phyloP scores from a whole-genome alignment of 2,888 invertebrate genomes.

The Octonoba sinensis region DNA sequence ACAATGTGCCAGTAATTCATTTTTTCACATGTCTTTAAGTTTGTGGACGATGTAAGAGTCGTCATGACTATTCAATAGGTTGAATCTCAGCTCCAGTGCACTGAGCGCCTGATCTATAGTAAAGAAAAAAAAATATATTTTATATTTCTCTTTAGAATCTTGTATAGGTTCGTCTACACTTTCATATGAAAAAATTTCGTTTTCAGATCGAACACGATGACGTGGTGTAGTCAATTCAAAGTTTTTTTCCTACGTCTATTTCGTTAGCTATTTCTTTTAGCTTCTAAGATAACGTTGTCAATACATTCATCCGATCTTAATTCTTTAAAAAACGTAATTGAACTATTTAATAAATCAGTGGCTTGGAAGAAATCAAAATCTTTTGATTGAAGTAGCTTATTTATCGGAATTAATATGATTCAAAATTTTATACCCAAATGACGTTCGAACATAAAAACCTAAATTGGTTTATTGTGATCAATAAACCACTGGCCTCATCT shows the following conservation, averaged over 20 bases:
- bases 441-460: slow-evolving; percentile 2
- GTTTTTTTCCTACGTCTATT: neutral
- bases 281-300: slow-evolving; percentile 8
- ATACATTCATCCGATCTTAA: neutral
- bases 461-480: neutral
- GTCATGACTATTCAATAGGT: slow-evolving; percentile 6
- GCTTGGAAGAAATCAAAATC: neutral
- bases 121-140: neutral
- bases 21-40: slow-evolving; percentile 6
- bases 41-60: neutral
- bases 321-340: neutral
- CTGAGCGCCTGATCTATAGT: neutral
- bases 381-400: slow-evolving; percentile 2
- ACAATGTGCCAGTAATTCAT: slow-evolving; percentile 7
- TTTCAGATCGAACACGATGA: neutral
- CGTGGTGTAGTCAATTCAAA: neutral
- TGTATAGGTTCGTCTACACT: neutral
- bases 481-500: slow-evolving; percentile 4
- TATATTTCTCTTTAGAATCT: slow-evolving; percentile 1
- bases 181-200: neutral
- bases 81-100: slow-evolving; percentile 3
- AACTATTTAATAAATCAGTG: neutral
- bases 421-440: slow-evolving; percentile 10
- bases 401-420: neutral
- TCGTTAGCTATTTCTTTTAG: neutral